phyloP scores from a whole-genome alignment of 2,888 invertebrate genomes.

The Galerucella nymphaeae region DNA sequence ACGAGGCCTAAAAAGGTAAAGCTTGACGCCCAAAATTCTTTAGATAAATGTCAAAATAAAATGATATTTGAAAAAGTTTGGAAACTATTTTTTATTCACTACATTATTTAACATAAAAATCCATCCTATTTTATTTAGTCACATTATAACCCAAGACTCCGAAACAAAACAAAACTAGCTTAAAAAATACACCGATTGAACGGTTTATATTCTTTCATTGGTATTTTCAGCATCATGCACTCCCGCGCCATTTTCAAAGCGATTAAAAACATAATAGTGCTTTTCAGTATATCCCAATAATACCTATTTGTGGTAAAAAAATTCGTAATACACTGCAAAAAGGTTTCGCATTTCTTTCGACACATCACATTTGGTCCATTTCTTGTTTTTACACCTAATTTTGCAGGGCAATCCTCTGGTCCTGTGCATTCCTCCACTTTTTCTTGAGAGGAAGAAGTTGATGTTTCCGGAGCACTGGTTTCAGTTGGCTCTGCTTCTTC shows the following conservation, averaged over 20 bases:
- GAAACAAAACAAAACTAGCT: background rate
- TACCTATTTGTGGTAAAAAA: constrained; percentile 38
- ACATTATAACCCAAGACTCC: too few relatives aligned
- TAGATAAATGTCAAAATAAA: too few relatives aligned
- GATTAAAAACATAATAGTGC: constrained; percentile 47
- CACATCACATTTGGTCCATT: background rate
- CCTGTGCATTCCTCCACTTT: background rate
- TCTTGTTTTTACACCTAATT: background rate
- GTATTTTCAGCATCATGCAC: constrained; percentile 49
- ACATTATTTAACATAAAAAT: too few relatives aligned
- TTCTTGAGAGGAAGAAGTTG: background rate
- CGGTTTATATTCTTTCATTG: constrained; percentile 51
- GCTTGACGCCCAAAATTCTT: too few relatives aligned
- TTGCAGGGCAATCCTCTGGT: constrained; percentile 4
- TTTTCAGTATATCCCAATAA: constrained; percentile 47
- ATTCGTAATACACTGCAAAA: background rate
- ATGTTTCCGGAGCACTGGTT: background rate
- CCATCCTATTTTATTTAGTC: too few relatives aligned
- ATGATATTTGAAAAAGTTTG: too few relatives aligned
- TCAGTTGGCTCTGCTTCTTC: background rate
- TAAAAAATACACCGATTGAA: constrained; percentile 42
- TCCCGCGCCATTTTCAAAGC: constrained; percentile 52
- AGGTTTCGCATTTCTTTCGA: background rate
- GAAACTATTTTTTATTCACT: too few relatives aligned
- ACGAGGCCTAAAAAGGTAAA: too few relatives aligned